Conservation (phyloP, 2,797 vertebrate species). For the Enteromius treurensis region DNA sequence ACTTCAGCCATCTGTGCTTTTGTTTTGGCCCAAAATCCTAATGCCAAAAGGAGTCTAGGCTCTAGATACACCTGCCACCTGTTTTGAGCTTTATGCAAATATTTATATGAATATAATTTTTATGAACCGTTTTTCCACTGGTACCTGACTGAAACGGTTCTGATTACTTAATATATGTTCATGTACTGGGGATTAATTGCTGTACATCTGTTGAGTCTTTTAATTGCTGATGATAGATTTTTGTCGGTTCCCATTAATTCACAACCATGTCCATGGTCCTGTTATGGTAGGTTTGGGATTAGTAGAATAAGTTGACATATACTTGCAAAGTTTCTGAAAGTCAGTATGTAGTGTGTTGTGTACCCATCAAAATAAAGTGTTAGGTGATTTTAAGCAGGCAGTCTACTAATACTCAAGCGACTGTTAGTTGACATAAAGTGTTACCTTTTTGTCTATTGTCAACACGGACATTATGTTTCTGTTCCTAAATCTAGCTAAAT, state of each 20-base stretch:
- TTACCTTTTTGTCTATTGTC: background rate
- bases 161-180: constrained; percentile 1
- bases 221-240: background rate
- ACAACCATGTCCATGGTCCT: too few species aligned
- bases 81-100: constrained; percentile 35
- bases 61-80: constrained; percentile 23
- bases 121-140: constrained; percentile 23
- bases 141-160: constrained; percentile 25
- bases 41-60: background rate
- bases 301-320: too few species aligned
- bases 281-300: too few species aligned
- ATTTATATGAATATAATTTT: constrained; percentile 3
- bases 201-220: background rate
- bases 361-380: too few species aligned
- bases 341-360: too few species aligned
- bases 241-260: background rate
- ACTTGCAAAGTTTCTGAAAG: too few species aligned
- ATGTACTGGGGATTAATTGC: background rate
- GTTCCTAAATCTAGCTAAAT: background rate
- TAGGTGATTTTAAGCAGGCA: too few species aligned
- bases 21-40: constrained; percentile 39
- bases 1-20: constrained; percentile 42
- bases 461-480: background rate
- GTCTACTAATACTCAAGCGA: too few species aligned
- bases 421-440: too few species aligned